Evolutionary conservation across 2,797 vertebrate genomes (phyloP).

Genomic region (Cyprinella venusta): DNA sequence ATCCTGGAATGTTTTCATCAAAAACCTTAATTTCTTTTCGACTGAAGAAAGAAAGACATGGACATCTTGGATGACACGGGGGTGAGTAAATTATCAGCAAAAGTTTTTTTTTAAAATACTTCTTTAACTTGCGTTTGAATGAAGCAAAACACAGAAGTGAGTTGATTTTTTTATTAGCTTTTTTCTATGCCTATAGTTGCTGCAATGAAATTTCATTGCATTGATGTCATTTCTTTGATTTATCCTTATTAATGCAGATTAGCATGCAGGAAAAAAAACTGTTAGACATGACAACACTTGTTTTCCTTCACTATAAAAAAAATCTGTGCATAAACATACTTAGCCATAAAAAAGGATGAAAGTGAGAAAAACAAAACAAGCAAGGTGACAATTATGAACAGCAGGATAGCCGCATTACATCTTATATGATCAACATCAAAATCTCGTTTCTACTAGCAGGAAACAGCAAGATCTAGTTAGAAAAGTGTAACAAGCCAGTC

Average conservation of each 20-base stretch:
- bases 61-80: too few relatives aligned
- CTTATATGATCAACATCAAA: constrained; percentile 14
- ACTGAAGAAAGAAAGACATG: too few relatives aligned
- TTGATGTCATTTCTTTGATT: not conserved
- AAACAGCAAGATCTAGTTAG: not conserved
- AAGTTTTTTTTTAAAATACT: too few relatives aligned
- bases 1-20: too few relatives aligned
- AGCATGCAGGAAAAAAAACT: not conserved
- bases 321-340: not conserved
- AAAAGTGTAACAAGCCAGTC: constrained; percentile 20
- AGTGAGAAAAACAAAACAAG: not conserved
- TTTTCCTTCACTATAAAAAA: not conserved
- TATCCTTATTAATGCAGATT: not conserved
- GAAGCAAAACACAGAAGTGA: not conserved
- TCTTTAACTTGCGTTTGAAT: too few relatives aligned
- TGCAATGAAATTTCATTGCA: not conserved
- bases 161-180: not conserved
- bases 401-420: not conserved
- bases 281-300: not conserved
- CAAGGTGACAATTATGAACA: not conserved
- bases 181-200: not conserved
- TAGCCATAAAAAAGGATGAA: not conserved
- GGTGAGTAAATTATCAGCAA: too few relatives aligned
- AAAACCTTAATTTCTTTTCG: too few relatives aligned
- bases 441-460: not conserved